phyloP scores from a whole-genome alignment of 2,888 invertebrate genomes.

The Choreutis nemorana region DNA sequence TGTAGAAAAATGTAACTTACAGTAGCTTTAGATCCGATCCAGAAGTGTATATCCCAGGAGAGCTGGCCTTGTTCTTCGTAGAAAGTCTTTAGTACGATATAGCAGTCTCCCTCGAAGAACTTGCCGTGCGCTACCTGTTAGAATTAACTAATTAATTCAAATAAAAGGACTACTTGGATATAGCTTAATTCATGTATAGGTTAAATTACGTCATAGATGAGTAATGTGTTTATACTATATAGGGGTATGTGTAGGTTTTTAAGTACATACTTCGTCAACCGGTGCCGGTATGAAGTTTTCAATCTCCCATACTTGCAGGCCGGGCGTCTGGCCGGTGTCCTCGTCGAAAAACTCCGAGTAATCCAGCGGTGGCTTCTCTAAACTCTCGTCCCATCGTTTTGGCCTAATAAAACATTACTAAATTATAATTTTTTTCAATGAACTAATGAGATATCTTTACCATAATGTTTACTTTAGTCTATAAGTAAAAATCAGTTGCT shows the following conservation, averaged over 20 bases:
- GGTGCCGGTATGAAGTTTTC: slow-evolving; percentile 98
- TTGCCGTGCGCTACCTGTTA: slow-evolving; percentile 84
- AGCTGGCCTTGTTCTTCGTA: slow-evolving; percentile 85
- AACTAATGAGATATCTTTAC: background rate
- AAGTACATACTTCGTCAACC: slow-evolving; percentile 76
- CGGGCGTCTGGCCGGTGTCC: slow-evolving; percentile 92
- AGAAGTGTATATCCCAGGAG: slow-evolving; percentile 97
- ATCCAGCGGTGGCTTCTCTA: slow-evolving; percentile 94
- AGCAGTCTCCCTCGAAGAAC: slow-evolving; percentile 99
- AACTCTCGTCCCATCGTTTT: slow-evolving; percentile 94
- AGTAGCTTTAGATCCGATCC: slow-evolving; percentile 96
- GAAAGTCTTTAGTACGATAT: slow-evolving; percentile 91
- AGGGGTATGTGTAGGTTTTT: too few relatives aligned
- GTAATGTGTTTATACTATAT: too few relatives aligned
- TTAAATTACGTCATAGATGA: too few relatives aligned
- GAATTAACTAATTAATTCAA: slow-evolving; percentile 3
- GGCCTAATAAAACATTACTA: slow-evolving; percentile 60
- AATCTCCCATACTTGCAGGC: slow-evolving; percentile 97
- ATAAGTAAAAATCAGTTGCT: too few relatives aligned
- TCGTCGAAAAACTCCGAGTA: slow-evolving; percentile 98
- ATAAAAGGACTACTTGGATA: too few relatives aligned
- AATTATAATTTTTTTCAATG: background rate
- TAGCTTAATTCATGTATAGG: too few relatives aligned
- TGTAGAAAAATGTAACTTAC: too few relatives aligned
- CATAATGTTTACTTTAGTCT: too few relatives aligned